Conservation (phyloP, 1,140 invertebrate species). For the Drosophila persimilis region DNA sequence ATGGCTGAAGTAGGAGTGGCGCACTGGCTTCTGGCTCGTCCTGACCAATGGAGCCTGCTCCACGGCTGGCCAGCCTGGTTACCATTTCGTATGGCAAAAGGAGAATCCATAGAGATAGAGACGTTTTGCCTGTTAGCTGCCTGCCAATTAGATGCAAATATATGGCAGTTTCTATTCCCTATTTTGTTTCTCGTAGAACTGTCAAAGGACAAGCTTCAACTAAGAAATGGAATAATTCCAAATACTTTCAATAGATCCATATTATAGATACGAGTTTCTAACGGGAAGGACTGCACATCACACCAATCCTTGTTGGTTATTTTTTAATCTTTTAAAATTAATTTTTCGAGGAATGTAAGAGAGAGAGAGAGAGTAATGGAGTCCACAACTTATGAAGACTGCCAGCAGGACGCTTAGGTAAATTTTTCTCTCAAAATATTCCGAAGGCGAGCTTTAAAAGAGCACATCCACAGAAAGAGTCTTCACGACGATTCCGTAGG, state of each 20-base stretch:
- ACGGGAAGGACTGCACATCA: neutral
- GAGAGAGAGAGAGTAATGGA: no score
- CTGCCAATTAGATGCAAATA: slow-evolving; percentile 77
- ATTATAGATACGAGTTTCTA: neutral
- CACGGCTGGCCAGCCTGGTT: neutral
- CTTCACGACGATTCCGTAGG: neutral
- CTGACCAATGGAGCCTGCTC: slow-evolving; percentile 25
- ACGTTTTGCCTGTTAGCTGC: slow-evolving; percentile 53
- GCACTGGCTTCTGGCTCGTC: neutral
- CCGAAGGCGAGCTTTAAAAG: no score
- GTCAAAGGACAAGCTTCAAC: slow-evolving; percentile 23
- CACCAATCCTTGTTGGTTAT: neutral
- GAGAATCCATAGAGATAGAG: neutral
- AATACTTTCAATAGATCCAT: slow-evolving; percentile 32
- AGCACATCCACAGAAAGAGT: no score
- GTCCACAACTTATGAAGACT: no score
- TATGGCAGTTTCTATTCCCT: slow-evolving; percentile 44
- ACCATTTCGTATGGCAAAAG: slow-evolving; percentile 49
- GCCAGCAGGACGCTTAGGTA: no score
- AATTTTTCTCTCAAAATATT: no score
- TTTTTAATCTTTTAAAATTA: no score
- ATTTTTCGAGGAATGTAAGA: no score
- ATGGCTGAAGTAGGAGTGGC: slow-evolving; percentile 29
- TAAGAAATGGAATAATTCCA: slow-evolving; percentile 16
- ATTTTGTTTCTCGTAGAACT: slow-evolving; percentile 10